Conservation (phyloP, 2,113 vertebrate genomes). For the Chunga burmeisteri region DNA sequence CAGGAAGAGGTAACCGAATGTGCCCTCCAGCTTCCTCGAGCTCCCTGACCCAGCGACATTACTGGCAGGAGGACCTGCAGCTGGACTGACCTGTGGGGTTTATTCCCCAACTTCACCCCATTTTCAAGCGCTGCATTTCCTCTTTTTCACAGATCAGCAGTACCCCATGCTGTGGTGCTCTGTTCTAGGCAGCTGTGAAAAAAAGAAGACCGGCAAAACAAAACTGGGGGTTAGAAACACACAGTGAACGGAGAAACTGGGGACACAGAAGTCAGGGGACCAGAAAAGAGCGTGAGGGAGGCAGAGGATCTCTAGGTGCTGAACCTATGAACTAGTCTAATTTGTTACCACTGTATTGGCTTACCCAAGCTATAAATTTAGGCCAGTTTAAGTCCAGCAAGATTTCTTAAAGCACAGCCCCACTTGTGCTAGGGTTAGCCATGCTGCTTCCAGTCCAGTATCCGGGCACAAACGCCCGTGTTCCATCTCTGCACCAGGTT, state of each 20-base stretch:
- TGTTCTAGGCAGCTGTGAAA: not conserved
- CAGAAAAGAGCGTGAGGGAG: not conserved
- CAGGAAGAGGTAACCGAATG: not conserved
- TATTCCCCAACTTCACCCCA: not conserved
- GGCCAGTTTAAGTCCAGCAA: not conserved
- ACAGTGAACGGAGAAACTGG: not conserved
- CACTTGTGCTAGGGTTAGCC: not conserved
- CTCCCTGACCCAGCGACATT: not conserved
- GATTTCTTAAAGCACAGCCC: not conserved
- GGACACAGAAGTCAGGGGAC: not conserved
- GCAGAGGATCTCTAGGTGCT: not conserved
- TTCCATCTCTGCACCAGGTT: rapidly evolving
- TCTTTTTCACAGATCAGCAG: not conserved
- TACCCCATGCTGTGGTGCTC: not conserved
- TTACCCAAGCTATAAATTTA: not conserved
- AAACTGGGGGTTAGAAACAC: not conserved
- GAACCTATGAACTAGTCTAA: not conserved
- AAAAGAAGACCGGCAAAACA: not conserved
- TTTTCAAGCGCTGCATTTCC: not conserved
- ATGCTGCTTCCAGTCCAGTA: not conserved
- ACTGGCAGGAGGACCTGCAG: not conserved
- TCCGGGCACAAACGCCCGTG: not conserved
- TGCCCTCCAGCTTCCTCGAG: not conserved
- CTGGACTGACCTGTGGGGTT: not conserved
- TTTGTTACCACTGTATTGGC: not conserved